Base-by-base conservation (phyloP, 2,113 vertebrate genomes). In the Pterocles burchelli region DNA sequence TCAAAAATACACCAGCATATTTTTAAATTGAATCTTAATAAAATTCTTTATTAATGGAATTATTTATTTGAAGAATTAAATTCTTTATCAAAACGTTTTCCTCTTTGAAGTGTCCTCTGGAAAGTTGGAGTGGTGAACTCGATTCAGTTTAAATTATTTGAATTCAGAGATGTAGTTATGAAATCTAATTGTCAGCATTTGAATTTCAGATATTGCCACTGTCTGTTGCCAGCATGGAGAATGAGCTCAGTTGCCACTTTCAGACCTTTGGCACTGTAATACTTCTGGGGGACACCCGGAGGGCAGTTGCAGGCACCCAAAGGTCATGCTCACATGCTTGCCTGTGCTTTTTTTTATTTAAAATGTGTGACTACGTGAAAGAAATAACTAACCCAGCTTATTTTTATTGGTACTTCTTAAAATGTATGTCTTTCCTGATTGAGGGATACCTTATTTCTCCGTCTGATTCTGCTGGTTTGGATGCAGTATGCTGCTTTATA, bases 361-460 rank as follows among this genome's bases (percentile, higher is more conserved):
- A 85, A 83, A 68, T 65, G 6, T 78, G 21, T 77, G 55, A 45
- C 48, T 67, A 33, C 11, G 26, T 1, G 4, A 45, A 63, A 46
- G 43, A 59, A 77, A 34, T 4, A 61, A 24, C 21, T 11, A 18
- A 55, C 38, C 29, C 7, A 5, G 20, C 68, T 83, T 57, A 9
- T 75, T 76, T 81, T 65, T 51, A 13, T 77, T 76, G 63, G 18
- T 57, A 19, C 67, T 85, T 63, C 11, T 51, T 49, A 43, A 16
- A 31, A 57, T 22, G 13, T 48, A 10, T 45, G 4, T 45, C 25
- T 52, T 52, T 57, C 7, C 8, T 66, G 34, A 13, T 68, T 7
- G 28, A 19, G 16, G 0, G 7, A 31, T 49, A 5, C 2, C 2
- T 66, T 59, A 3, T n/a, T 72, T 19, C 43, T 4, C 2, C 3